A percentile compares a stretch with the other conserved stretches of the same genome.
These are phyloP conservation scores for Prosopocoilus inquinatus DNA, from an alignment of 2,888 invertebrate species.

Conservation along the genomic window DNA sequence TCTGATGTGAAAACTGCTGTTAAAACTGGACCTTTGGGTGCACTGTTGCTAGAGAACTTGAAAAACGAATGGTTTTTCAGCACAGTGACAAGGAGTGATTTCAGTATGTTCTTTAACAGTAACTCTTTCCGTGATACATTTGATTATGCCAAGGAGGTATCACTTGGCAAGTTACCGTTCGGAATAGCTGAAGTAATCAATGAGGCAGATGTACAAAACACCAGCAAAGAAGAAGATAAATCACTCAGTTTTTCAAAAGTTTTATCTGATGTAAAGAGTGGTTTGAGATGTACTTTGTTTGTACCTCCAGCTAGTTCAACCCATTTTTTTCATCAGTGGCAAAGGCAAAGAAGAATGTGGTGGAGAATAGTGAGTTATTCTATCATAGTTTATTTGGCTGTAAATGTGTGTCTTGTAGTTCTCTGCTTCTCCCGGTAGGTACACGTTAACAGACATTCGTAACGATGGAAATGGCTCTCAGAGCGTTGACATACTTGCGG, in stretches of 20 bases:
- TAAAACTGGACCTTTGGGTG: slow-evolving; percentile 52
- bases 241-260: slow-evolving; percentile 29
- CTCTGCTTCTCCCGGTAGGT: slow-evolving; percentile 71
- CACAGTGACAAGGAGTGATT: slow-evolving; percentile 52
- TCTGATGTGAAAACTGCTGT: slow-evolving; percentile 9
- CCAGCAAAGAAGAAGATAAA: slow-evolving; percentile 16
- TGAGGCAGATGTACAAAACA: slow-evolving; percentile 15
- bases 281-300: slow-evolving; percentile 50
- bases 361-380: slow-evolving; percentile 70
- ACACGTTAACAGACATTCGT: slow-evolving; percentile 61
- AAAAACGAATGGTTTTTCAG: slow-evolving; percentile 57
- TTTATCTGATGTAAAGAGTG: slow-evolving; percentile 21
- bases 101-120: slow-evolving; percentile 51
- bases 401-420: slow-evolving; percentile 50
- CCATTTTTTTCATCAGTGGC: slow-evolving; percentile 72
- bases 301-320: slow-evolving; percentile 54
- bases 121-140: slow-evolving; percentile 38
- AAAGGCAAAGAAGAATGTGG: slow-evolving; percentile 77
- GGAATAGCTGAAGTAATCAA: slow-evolving; percentile 44
- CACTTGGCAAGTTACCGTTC: slow-evolving; percentile 49
- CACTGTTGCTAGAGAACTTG: slow-evolving; percentile 55
- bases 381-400: background rate
- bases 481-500: slow-evolving; percentile 63
- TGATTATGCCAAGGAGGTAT: slow-evolving; percentile 44
- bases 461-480: slow-evolving; percentile 47